phyloP scores from a whole-genome alignment of 2,797 vertebrate species.

The Podarcis siculus region DNA sequence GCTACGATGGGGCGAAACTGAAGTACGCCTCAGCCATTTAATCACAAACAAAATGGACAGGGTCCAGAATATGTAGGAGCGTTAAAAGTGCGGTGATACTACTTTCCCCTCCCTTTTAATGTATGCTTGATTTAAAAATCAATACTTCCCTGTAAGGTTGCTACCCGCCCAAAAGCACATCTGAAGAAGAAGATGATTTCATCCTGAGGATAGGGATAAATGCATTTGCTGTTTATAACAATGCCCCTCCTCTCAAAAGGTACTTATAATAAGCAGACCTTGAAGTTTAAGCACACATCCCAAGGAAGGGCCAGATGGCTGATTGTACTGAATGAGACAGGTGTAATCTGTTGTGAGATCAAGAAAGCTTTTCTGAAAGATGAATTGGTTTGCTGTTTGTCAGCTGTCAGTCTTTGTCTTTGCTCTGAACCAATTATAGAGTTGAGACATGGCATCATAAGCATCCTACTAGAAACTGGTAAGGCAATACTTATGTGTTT shows the following conservation, averaged over 20 bases:
- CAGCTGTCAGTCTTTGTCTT: constrained; percentile 61
- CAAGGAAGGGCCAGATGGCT: constrained; percentile 40
- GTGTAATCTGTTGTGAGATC: constrained; percentile 23
- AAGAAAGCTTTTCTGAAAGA: constrained; percentile 56
- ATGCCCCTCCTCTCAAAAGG: constrained; percentile 8
- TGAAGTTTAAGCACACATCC: constrained; percentile 6
- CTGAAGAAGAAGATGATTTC: constrained; percentile 15
- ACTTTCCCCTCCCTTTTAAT: background rate
- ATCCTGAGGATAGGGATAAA: background rate
- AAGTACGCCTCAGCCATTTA: background rate
- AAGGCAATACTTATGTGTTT: background rate
- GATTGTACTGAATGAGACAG: constrained; percentile 28
- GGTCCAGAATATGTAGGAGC: too few species aligned
- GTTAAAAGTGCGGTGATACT: background rate
- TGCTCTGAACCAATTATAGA: constrained; percentile 59
- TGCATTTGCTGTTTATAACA: constrained; percentile 32
- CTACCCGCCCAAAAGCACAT: background rate
- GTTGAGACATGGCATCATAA: constrained; percentile 61
- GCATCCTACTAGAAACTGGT: background rate
- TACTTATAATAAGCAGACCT: constrained; percentile 36
- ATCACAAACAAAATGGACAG: too few species aligned
- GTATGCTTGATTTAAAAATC: background rate
- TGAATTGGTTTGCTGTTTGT: constrained; percentile 53
- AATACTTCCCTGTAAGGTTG: background rate
- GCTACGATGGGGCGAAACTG: constrained; percentile 32